Evolutionary conservation across 2,113 vertebrate genomes (phyloP), one percentile per base, ranked within the genome.

Genomic region (Stictonetta naevosa): DNA sequence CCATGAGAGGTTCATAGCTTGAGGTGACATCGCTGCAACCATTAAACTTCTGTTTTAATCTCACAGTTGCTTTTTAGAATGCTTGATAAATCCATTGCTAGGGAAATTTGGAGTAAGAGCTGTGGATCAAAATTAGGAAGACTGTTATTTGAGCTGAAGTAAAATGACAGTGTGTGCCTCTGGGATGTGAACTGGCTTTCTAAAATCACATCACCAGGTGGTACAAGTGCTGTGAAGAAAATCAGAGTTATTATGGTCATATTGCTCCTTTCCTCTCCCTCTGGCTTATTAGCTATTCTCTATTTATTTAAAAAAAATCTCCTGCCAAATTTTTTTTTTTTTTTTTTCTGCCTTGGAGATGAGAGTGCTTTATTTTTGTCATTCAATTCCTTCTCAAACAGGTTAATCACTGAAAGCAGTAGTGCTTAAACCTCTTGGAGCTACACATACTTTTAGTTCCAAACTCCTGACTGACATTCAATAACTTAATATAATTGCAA

Each of bases 301-400:
- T 80, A 74, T 86, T 76, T 91, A 76, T 77, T 78, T 78, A 50
- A 93, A 92, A 78, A 48, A 93, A 92, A 92, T 85, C 87, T 23
- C 48, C 68, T 94, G 58, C 10, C 34, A 92, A 55, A 13, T 58
- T 76, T 5, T 58, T 69, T 14, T 69, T 17, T 86, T 58, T 69
- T 14, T 69, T 17, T 87, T 91, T 90, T 56, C 83, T 91, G 11
- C 55, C 28, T 83, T 69, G 53, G 20, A 82, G 53, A 15, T 75
- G 53, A 92, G 79, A 67, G 64, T n/a, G 55, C 36, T 29, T 86
- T 28, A 77, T 67, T 88, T 92, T 81, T 56, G 71, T 29, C 28
- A 78, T 72, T 28, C 8, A 50, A 15, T 90, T 87, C 18, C 28
- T 56, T 77, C n/a, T n/a, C n/a, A 77, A 83, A 67, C 28, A 77